Percentiles rank a stretch among this genome's conserved stretches.
Conservation (phyloP, 2,113 vertebrate species). For the Gopherus flavomarginatus region DNA sequence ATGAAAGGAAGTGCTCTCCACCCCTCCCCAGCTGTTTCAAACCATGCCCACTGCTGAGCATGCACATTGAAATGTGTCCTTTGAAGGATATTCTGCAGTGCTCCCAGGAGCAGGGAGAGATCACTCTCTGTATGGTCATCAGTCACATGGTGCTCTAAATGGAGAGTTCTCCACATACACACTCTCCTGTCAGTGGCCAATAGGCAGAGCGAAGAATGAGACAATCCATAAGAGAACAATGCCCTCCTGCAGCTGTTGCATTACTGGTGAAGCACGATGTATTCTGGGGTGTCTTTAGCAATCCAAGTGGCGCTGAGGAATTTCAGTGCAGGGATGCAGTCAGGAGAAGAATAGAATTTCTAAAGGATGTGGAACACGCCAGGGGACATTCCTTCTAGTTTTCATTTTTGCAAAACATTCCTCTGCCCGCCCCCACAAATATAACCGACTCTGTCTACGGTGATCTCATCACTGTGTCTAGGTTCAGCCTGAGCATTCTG, state of each 20-base stretch:
- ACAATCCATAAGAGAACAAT: rapidly evolving
- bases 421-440: not conserved
- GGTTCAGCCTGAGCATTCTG: not conserved
- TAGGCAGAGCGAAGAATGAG: rapidly evolving
- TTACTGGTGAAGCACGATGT: not conserved
- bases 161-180: not conserved
- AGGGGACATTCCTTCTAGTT: not conserved
- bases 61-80: not conserved
- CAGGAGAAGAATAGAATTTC: rapidly evolving
- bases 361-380: not conserved
- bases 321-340: not conserved
- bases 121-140: rapidly evolving
- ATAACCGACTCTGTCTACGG: not conserved
- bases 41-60: rapidly evolving
- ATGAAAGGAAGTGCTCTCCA: not conserved
- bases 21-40: not conserved
- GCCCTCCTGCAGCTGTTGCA: not conserved
- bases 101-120: rapidly evolving
- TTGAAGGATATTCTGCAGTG: not conserved
- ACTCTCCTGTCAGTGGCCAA: not conserved
- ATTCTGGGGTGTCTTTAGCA: not conserved
- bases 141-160: rapidly evolving
- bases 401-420: not conserved
- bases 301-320: rapidly evolving
- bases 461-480: not conserved